Evolutionary conservation across 64 coral and sea anemone genomes (phyloP), one percentile per base, ranked within the genome.

Genomic region (Orbicella faveolata): DNA sequence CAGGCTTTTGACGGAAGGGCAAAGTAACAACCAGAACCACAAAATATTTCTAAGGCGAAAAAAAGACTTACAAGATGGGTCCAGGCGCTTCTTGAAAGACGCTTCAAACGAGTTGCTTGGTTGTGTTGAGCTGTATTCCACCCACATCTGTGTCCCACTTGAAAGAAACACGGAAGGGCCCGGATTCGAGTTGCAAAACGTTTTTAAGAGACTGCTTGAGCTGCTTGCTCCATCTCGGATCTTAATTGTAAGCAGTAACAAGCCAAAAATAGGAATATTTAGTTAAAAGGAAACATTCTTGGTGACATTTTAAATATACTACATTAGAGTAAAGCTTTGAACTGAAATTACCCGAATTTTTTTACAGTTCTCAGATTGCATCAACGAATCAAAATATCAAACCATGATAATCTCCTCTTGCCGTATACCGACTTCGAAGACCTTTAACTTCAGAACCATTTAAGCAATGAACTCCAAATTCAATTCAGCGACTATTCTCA

Each of bases 121-220:
- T 63, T 82, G 79, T 15, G 79, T 82, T 63, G 79, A 82, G 5
- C 21, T 82, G 79, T 82, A 82, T 34, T 82, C 25, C 79, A 82
- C 61, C 79, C 79, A 82, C 33, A 82, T 6, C 15, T 82, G 54
- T 3, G 55, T 82, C 2, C 79, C 79, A 82, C 55, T 82, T 34
- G 79, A 82, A 10, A 57, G 79, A 63, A 82, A 82, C 23, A 82
- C 26, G 3, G 54, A 36, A 9, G 79, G 59, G 0, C 79, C 59
- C 19, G 25, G 54, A 20, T 65, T 34, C 9, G 79, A 82, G 33
- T 63, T 82, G 61, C 79, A 82, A 62, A 82, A 15, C 59, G 34
- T 34, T 63, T n/a, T 59, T 13, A 82, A 30, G n/a, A 82, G 15
- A 16, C 21, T 80, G 20, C 53, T 25, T 9, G 79, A 63, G n/a